phyloP scores from a whole-genome alignment of 1,140 invertebrate species.

The Heliconius congener region DNA sequence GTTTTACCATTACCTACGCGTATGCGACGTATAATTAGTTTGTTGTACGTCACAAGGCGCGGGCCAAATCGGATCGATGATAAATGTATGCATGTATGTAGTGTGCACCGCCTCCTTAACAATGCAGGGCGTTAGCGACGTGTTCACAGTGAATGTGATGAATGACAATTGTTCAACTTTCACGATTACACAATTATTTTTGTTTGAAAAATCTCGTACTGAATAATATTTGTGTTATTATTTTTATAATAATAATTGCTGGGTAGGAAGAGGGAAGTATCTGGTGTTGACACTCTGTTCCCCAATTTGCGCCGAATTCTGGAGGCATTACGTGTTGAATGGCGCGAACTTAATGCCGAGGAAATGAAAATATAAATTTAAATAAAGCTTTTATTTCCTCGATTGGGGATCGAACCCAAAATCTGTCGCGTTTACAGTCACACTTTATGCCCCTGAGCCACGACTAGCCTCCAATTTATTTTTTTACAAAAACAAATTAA shows the following conservation, averaged over 20 bases:
- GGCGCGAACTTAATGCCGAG: too few relatives aligned
- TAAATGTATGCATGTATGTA: neutral
- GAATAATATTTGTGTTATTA: constrained; percentile 18
- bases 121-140: constrained; percentile 44
- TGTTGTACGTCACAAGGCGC: constrained; percentile 33
- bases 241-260: neutral
- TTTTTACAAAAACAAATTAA: too few relatives aligned
- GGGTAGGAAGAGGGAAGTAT: too few relatives aligned
- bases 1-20: constrained; percentile 47
- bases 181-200: constrained; percentile 58
- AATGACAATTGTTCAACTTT: constrained; percentile 69
- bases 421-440: too few relatives aligned
- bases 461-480: too few relatives aligned
- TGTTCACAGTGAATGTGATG: constrained; percentile 54
- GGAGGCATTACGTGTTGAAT: too few relatives aligned
- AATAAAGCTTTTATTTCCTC: too few relatives aligned
- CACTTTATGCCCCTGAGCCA: too few relatives aligned
- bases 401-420: too few relatives aligned
- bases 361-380: too few relatives aligned
- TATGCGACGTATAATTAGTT: constrained; percentile 47
- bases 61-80: constrained; percentile 37
- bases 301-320: too few relatives aligned
- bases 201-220: constrained; percentile 21
- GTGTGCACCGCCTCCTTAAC: constrained; percentile 32
- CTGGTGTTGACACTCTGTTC: too few relatives aligned